These are phyloP conservation scores for Asbolus verrucosus DNA, from an alignment of 1,140 invertebrate species.

Conservation along the genomic window DNA sequence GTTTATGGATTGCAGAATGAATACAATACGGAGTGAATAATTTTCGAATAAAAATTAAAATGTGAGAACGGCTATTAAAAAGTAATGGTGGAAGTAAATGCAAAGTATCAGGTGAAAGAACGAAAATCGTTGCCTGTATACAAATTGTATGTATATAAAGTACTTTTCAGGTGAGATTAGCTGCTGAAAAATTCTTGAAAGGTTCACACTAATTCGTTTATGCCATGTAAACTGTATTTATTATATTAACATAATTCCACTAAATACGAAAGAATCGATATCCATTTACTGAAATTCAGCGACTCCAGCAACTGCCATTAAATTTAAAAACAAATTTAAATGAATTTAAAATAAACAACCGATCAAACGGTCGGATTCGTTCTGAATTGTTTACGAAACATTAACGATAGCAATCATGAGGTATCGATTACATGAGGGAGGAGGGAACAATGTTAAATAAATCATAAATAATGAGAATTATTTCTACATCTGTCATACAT, in stretches of 20 bases:
- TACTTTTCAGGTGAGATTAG: conserved; percentile 17
- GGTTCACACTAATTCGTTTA: neutral
- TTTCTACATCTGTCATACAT: neutral
- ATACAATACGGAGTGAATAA: conserved; percentile 11
- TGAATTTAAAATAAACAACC: too few species aligned
- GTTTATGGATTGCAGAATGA: too few species aligned
- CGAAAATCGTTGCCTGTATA: conserved; percentile 8
- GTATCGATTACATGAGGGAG: too few species aligned
- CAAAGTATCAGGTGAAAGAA: conserved; percentile 14
- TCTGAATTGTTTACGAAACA: too few species aligned
- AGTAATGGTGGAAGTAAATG: conserved; percentile 28
- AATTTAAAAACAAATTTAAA: too few species aligned
- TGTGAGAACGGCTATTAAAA: conserved; percentile 28
- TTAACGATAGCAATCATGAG: too few species aligned
- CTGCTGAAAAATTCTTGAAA: neutral
- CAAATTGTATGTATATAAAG: conserved; percentile 2
- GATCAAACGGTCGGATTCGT: too few species aligned
- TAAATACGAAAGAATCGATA: too few species aligned
- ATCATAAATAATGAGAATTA: neutral
- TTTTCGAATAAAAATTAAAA: conserved; percentile 9
- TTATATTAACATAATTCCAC: too few species aligned
- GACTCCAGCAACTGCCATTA: too few species aligned
- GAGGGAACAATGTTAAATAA: too few species aligned
- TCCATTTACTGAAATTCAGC: too few species aligned
- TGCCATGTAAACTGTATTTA: neutral